A percentile compares a stretch with the other conserved stretches of the same genome.
Evolutionary conservation across 1,140 invertebrate genomes (phyloP).

Genomic region (Scaptomyza hsui): DNA sequence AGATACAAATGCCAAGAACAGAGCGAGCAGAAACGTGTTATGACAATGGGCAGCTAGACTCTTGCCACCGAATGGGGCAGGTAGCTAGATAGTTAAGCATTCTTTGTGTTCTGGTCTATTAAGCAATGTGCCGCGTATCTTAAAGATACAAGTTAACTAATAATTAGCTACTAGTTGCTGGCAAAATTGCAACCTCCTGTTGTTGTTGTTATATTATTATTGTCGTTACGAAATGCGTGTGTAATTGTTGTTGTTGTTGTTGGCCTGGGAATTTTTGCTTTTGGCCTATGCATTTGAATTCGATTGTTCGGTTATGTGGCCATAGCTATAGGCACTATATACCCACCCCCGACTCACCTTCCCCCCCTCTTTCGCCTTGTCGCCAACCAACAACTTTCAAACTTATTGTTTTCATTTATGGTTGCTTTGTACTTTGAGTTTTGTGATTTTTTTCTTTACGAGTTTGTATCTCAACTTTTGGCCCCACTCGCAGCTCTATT

Average conservation of each 20-base stretch:
- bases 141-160: slow-evolving; percentile 82
- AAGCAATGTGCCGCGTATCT: slow-evolving; percentile 76
- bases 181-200: slow-evolving; percentile 66
- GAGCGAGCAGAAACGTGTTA: slow-evolving; percentile 54
- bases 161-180: slow-evolving; percentile 74
- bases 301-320: slow-evolving; percentile 61
- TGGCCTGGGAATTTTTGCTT: slow-evolving; percentile 63
- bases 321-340: slow-evolving; percentile 11
- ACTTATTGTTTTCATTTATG: slow-evolving; percentile 80
- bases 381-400: slow-evolving; percentile 68
- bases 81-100: slow-evolving; percentile 6
- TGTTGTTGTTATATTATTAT: neutral
- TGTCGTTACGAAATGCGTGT: slow-evolving; percentile 64
- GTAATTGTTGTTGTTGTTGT: slow-evolving; percentile 39
- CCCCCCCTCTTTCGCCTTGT: slow-evolving; percentile 15
- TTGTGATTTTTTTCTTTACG: slow-evolving; percentile 70
- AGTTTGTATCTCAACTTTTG: slow-evolving; percentile 68
- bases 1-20: slow-evolving; percentile 52
- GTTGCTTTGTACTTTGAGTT: slow-evolving; percentile 76
- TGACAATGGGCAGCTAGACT: slow-evolving; percentile 59
- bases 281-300: slow-evolving; percentile 52
- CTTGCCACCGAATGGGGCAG: neutral
- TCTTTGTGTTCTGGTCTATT: slow-evolving; percentile 77
- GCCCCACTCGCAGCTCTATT: slow-evolving; percentile 65
- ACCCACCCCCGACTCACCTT: slow-evolving; percentile 9